These are phyloP conservation scores for Ephialtes manifestator DNA, from an alignment of 2,888 invertebrate species.

Conservation along the genomic window DNA sequence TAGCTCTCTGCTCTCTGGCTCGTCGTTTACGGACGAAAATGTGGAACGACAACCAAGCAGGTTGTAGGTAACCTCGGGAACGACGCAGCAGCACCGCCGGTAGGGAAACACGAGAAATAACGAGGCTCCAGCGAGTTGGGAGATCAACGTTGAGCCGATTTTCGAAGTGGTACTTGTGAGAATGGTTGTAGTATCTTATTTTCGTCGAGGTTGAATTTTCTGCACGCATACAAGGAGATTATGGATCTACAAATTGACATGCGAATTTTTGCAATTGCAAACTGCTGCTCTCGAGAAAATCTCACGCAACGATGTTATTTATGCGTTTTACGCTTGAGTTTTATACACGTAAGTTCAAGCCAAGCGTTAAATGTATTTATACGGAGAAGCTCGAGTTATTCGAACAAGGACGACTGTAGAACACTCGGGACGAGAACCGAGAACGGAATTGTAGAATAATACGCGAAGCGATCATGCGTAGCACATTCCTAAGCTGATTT, in stretches of 20 bases:
- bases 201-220: neutral
- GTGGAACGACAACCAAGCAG: slow-evolving; percentile 21
- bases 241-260: neutral
- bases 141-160: neutral
- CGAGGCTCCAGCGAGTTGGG: neutral
- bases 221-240: neutral
- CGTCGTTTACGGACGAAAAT: slow-evolving; percentile 30
- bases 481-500: neutral
- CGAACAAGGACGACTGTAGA: slow-evolving; percentile 17
- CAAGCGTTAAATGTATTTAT: slow-evolving; percentile 23
- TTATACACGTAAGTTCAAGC: slow-evolving; percentile 5
- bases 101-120: slow-evolving; percentile 18
- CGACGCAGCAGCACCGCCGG: neutral
- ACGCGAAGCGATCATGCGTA: neutral
- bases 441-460: neutral
- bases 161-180: neutral
- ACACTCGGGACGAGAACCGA: neutral
- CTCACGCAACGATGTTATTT: neutral
- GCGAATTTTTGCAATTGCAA: too few species aligned
- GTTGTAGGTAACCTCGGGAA: slow-evolving; percentile 1
- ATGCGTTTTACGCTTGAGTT: neutral
- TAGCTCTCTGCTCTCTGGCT: neutral
- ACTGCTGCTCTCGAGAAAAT: neutral
- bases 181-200: neutral
- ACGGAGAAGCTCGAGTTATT: neutral